These are phyloP conservation scores for Oxycera nigricornis DNA, from an alignment of 2,888 invertebrate genomes.

Conservation along the genomic window DNA sequence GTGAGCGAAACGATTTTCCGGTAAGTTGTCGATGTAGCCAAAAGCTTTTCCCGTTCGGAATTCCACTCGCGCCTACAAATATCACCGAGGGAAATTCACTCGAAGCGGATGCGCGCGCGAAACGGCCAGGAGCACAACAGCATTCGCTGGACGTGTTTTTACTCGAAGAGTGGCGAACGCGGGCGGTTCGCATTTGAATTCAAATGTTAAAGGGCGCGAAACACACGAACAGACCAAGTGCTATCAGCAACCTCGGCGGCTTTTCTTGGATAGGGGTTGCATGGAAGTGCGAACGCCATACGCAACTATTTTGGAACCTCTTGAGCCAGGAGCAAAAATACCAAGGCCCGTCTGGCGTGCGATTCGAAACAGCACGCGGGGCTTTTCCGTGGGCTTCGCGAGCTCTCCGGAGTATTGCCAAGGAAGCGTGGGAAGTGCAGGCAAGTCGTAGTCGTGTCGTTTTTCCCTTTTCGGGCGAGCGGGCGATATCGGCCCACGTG, in stretches of 20 bases:
- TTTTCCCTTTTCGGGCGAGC: constrained; percentile 29
- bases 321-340: constrained; percentile 42
- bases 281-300: neutral
- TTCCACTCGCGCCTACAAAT: constrained; percentile 25
- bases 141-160: no score
- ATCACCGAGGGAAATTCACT: constrained; percentile 31
- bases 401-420: constrained; percentile 14
- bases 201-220: constrained; percentile 10
- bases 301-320: constrained; percentile 13
- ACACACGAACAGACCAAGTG: neutral
- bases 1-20: constrained; percentile 31
- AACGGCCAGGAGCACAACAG: neutral
- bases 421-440: constrained; percentile 39
- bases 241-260: no score
- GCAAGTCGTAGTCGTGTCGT: constrained; percentile 30
- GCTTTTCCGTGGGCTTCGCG: constrained; percentile 32
- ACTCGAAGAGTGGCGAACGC: neutral
- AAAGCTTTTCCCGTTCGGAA: constrained; percentile 29
- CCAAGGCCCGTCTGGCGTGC: constrained; percentile 24
- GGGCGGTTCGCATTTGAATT: constrained; percentile 9
- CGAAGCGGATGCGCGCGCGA: constrained; percentile 13
- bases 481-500: constrained; percentile 44
- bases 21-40: neutral
- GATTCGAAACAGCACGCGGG: constrained; percentile 37
- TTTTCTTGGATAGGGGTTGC: constrained; percentile 2